Conservation (phyloP, 1,140 invertebrate species). For the Ctenoplectra terminalis region DNA sequence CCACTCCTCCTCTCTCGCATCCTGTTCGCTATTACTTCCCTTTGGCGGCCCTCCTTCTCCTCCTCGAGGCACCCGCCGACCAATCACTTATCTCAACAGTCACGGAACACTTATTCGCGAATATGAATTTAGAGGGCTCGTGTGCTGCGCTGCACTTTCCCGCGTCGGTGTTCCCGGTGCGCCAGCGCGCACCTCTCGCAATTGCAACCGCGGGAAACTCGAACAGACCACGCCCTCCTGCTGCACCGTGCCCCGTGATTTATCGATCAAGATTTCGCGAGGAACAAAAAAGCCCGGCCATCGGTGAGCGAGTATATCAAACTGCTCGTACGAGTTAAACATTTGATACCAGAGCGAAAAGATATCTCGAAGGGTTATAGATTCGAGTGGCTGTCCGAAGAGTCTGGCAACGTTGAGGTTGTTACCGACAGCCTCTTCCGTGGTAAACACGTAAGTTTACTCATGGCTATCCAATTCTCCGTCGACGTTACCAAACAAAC, state of each 20-base stretch:
- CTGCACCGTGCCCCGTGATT: slow-evolving; percentile 18
- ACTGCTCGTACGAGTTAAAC: too few species aligned
- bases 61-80: not conserved
- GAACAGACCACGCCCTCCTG: slow-evolving; percentile 47
- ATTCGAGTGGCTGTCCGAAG: too few species aligned
- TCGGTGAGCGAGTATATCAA: too few species aligned
- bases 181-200: not conserved
- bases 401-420: not conserved
- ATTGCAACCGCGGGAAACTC: slow-evolving; percentile 44
- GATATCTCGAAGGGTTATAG: too few species aligned
- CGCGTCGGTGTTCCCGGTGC: not conserved
- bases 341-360: not conserved
- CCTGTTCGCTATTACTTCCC: slow-evolving; percentile 8
- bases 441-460: not conserved
- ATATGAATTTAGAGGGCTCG: slow-evolving; percentile 56
- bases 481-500: not conserved
- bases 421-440: not conserved
- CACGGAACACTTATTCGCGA: slow-evolving; percentile 57
- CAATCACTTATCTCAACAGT: slow-evolving; percentile 62
- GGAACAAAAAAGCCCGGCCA: not conserved
- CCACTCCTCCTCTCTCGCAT: not conserved
- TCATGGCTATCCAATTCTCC: not conserved
- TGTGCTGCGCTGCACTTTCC: slow-evolving; percentile 6
- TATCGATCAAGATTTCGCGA: slow-evolving; percentile 36
- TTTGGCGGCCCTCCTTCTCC: not conserved